Percentiles rank a stretch among this genome's conserved stretches.
Evolutionary conservation across 2,797 vertebrate species (phyloP).

Genomic region (Catostomus latipinnis): DNA sequence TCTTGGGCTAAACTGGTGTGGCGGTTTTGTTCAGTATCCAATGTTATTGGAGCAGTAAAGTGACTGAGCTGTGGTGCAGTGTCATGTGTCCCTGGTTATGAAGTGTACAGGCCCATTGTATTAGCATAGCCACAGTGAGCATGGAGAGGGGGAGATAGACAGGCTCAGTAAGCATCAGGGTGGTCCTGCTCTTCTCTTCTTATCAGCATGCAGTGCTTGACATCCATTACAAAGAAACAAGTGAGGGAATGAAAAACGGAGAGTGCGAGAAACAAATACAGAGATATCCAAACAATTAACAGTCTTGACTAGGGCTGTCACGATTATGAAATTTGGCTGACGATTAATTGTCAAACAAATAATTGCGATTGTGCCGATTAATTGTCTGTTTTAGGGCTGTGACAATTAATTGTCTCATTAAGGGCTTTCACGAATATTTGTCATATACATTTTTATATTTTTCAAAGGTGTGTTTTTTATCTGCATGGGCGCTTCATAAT

Average conservation of each 20-base stretch:
- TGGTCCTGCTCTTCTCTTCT: conserved; percentile 69
- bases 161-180: conserved; percentile 70
- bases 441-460: conserved; percentile 61
- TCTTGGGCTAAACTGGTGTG: conserved; percentile 17
- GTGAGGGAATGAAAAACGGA: conserved; percentile 13
- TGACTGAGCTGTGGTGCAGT: not conserved
- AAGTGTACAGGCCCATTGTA: conserved; percentile 48
- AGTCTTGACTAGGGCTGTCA: conserved; percentile 64
- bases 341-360: conserved; percentile 79
- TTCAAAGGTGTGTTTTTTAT: too few species aligned
- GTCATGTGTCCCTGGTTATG: conserved; percentile 19
- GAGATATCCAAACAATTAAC: conserved; percentile 84
- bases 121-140: conserved; percentile 63
- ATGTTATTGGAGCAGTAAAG: conserved; percentile 13
- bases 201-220: conserved; percentile 76
- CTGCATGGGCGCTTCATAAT: too few species aligned
- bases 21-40: not conserved
- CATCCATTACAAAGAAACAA: conserved; percentile 56
- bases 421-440: too few species aligned
- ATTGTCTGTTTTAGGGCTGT: too few species aligned
- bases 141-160: conserved; percentile 60
- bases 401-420: too few species aligned
- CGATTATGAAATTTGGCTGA: conserved; percentile 66
- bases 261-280: conserved; percentile 59
- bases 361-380: conserved; percentile 48